Conservation (phyloP, 2,888 invertebrate genomes). For the Druceiella hillmani region DNA sequence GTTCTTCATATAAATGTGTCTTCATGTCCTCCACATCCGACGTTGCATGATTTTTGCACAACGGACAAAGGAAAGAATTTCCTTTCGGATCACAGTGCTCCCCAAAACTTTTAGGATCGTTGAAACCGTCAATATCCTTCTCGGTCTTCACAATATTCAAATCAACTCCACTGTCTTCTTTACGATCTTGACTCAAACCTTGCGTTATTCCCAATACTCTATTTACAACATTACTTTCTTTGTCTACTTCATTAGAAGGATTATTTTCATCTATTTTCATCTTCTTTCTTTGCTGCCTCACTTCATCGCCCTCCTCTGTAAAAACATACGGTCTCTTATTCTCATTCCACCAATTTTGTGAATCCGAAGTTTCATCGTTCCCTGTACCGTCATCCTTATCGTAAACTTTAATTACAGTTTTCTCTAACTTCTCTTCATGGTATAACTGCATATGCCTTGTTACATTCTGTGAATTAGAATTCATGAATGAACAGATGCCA, state of each 20-base stretch:
- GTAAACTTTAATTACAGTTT: no score
- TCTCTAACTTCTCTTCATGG: no score
- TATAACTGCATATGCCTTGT: no score
- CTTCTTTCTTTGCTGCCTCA: no score
- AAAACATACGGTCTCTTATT: constrained; percentile 21
- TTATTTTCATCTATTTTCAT: no score
- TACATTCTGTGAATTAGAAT: constrained; percentile 50
- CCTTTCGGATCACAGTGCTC: constrained; percentile 48
- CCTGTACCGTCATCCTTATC: no score
- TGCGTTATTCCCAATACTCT: no score
- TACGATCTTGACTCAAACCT: no score
- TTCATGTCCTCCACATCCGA: constrained; percentile 55
- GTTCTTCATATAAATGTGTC: constrained; percentile 62
- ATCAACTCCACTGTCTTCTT: no score
- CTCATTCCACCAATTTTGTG: constrained; percentile 42
- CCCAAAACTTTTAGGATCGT: constrained; percentile 30
- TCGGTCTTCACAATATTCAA: constrained; percentile 40
- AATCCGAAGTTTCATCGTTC: no score
- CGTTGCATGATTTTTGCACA: constrained; percentile 55
- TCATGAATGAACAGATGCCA: constrained; percentile 55
- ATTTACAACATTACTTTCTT: not conserved
- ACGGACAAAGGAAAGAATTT: constrained; percentile 53
- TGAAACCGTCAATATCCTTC: constrained; percentile 20
- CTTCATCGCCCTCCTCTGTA: constrained; percentile 25
- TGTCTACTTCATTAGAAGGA: not conserved